Conservation (phyloP, 2,888 invertebrate species). For the Amiota communis region DNA sequence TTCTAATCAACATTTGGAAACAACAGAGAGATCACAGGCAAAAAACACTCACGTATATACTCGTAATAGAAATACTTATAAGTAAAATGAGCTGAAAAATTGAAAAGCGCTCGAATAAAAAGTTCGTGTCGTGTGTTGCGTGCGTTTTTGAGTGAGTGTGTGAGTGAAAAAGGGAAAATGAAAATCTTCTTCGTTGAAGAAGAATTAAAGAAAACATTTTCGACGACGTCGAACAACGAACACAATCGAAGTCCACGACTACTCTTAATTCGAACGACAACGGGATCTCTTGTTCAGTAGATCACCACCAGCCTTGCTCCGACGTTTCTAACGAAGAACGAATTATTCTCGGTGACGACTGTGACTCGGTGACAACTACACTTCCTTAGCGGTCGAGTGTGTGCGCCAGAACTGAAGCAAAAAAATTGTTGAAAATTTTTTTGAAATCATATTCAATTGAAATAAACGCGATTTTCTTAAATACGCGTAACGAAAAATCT, state of each 20-base stretch:
- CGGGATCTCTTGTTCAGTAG: constrained; percentile 75
- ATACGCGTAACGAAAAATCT: constrained; percentile 52
- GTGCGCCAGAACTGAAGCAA: constrained; percentile 36
- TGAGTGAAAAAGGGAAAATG: background rate
- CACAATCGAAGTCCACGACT: constrained; percentile 63
- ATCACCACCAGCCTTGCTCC: constrained; percentile 75
- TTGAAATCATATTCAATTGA: constrained; percentile 38
- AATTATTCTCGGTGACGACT: constrained; percentile 66
- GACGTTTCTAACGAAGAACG: constrained; percentile 74
- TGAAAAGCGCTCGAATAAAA: constrained; percentile 20
- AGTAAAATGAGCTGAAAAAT: background rate
- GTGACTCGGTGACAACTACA: constrained; percentile 73
- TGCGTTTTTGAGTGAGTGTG: constrained; percentile 6
- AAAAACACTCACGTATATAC: background rate
- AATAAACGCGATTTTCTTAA: constrained; percentile 38
- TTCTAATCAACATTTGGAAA: constrained; percentile 36
- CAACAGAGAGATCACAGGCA: constrained; percentile 36
- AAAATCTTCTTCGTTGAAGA: constrained; percentile 38
- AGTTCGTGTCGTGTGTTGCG: background rate
- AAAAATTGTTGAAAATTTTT: constrained; percentile 24
- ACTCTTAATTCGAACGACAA: constrained; percentile 75
- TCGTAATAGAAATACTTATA: constrained; percentile 8
- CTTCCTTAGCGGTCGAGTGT: constrained; percentile 53
- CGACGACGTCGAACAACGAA: constrained; percentile 57
- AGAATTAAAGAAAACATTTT: constrained; percentile 62